phyloP scores from a whole-genome alignment of 1,140 invertebrate genomes.

The Lethocerus indicus region DNA sequence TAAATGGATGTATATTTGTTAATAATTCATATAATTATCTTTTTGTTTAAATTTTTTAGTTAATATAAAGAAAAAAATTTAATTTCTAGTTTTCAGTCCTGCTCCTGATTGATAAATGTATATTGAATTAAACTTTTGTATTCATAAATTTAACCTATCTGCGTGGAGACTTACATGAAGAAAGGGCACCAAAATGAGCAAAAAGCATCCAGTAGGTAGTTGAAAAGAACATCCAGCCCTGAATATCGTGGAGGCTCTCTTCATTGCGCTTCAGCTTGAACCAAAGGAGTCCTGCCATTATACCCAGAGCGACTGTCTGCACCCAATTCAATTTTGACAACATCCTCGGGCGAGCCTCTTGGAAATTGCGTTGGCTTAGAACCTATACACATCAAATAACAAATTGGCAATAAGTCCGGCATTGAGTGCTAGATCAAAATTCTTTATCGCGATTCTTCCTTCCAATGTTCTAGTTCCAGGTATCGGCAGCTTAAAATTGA shows the following conservation, averaged over 20 bases:
- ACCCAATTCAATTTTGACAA: slow-evolving; percentile 66
- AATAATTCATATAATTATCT: background rate
- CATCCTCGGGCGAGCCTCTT: slow-evolving; percentile 59
- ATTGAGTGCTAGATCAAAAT: too few species aligned
- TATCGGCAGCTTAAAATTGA: too few species aligned
- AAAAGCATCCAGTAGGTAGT: slow-evolving; percentile 79
- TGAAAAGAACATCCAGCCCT: slow-evolving; percentile 78
- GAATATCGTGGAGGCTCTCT: slow-evolving; percentile 57
- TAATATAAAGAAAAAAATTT: too few species aligned
- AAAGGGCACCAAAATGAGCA: slow-evolving; percentile 61
- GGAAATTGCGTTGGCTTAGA: slow-evolving; percentile 61
- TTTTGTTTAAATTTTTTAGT: background rate
- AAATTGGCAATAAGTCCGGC: too few species aligned
- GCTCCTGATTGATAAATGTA: too few species aligned
- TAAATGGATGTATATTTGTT: background rate
- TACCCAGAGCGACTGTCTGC: slow-evolving; percentile 53
- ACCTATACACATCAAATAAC: too few species aligned
- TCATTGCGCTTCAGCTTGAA: slow-evolving; percentile 58
- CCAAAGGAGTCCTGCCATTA: slow-evolving; percentile 64
- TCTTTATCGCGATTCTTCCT: too few species aligned
- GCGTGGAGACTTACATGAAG: slow-evolving; percentile 40
- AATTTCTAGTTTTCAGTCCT: too few species aligned
- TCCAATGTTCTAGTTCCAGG: too few species aligned
- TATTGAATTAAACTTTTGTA: too few species aligned
- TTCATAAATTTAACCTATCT: background rate